Base-by-base conservation (phyloP, 2,113 vertebrate species). In the Sebastes fasciatus region DNA sequence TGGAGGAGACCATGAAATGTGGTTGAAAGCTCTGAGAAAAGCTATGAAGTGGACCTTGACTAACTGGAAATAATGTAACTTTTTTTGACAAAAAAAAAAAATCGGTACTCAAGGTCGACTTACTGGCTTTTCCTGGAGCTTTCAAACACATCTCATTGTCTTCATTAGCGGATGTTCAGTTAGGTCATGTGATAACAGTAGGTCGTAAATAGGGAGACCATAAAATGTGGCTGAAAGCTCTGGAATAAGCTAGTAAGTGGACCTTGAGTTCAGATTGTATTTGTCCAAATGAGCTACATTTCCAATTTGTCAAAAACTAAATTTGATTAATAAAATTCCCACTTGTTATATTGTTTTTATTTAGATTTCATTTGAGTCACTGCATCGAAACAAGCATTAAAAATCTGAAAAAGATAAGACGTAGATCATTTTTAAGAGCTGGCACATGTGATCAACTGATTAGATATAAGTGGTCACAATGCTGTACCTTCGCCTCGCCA, bases 401-500 rank as follows among this genome's bases (percentile, higher is more conserved):
- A 58, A 62, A 70, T 3, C 10, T 0, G 5, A 43, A 10, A 57
- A 45, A 60, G 60, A 78, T 68, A 61, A 78, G 57, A 8, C 12
- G 0, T 26, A 45, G 46, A 19, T 74, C 0, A 58, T 52, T 48
- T 66, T 26, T 61, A 51, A 64, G 49, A 43, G 26, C 40, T 52
- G 43, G 26, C 14, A 12, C 51, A 66, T 46, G 16, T 68, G 63
- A 79, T 40, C 16, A 12, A 52, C 40, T 62, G 67, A 71, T 79
- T 69, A 68, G 58, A 73, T 51, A 60, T 9, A 51, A 16, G 16
- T 42, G 40, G 17, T 71, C 23, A 55, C 34, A 16, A 9, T 10
- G 17, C 12, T 64, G 49, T 17, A 48, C 48, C n/a, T 73, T 76
- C 6, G 13, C n/a, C 51, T 46, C 5, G 17, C 2, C 7, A 3